A percentile compares a stretch with the other conserved stretches of the same genome.
Conservation (phyloP, 2,888 invertebrate genomes). For the Platerodrilus igneus region DNA sequence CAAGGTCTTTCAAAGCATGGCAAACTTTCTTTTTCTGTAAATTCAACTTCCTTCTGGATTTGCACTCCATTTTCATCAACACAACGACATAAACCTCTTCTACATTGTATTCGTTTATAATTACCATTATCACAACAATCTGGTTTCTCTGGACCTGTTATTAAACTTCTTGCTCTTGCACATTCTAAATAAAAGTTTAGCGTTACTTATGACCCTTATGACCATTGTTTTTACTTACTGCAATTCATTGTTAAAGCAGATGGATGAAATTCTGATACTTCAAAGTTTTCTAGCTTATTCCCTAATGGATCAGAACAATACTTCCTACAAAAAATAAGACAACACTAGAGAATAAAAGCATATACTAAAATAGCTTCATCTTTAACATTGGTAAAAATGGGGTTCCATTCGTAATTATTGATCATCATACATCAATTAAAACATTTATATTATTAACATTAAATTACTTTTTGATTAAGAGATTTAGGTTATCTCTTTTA, state of each 20-base stretch:
- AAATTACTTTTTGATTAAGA: no score
- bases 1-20: slow-evolving; percentile 19
- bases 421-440: no score
- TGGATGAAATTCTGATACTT: slow-evolving; percentile 44
- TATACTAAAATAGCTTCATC: no score
- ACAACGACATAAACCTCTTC: slow-evolving; percentile 58
- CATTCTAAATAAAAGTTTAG: slow-evolving; percentile 56
- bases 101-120: slow-evolving; percentile 58
- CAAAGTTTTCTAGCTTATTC: slow-evolving; percentile 51
- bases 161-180: slow-evolving; percentile 54
- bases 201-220: no score
- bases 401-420: no score
- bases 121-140: slow-evolving; percentile 62
- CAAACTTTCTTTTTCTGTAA: slow-evolving; percentile 23
- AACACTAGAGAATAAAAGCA: no score
- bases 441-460: no score
- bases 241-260: slow-evolving; percentile 55
- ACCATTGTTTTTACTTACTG: slow-evolving; percentile 60
- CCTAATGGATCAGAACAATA: slow-evolving; percentile 58
- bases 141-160: slow-evolving; percentile 47
- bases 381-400: no score
- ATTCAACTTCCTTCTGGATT: slow-evolving; percentile 36
- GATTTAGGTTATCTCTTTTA: no score
- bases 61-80: slow-evolving; percentile 60
- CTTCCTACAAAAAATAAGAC: no score